These are phyloP conservation scores for Carduelis carduelis DNA, from an alignment of 2,797 vertebrate species.

Conservation along the genomic window DNA sequence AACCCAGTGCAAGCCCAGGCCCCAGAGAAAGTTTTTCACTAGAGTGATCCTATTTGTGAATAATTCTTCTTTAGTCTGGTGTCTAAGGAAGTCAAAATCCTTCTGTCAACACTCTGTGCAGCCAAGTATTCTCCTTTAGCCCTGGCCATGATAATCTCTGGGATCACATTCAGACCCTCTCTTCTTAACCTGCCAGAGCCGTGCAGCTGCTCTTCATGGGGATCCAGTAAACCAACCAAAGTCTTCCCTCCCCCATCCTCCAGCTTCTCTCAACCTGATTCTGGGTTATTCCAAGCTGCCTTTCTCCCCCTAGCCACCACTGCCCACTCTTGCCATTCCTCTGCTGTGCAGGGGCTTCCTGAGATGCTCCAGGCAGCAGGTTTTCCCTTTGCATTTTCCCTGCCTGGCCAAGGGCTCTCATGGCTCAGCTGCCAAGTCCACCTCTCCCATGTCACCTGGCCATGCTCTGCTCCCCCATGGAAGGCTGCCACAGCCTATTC, in stretches of 20 bases:
- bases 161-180: background rate
- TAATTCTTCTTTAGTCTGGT: background rate
- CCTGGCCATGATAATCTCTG: background rate
- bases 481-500: background rate
- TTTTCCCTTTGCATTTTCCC: background rate
- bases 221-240: background rate
- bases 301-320: background rate
- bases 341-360: background rate
- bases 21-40: background rate
- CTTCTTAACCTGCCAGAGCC: background rate
- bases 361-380: background rate
- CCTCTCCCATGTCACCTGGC: background rate
- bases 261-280: background rate
- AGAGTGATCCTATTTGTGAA: background rate
- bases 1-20: background rate
- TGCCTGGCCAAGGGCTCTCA: background rate
- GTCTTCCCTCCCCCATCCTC: background rate
- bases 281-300: background rate
- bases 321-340: background rate
- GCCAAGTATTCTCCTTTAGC: background rate
- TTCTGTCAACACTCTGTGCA: background rate
- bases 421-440: rapidly evolving
- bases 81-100: background rate
- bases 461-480: background rate
- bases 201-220: background rate